A percentile compares a stretch with the other conserved stretches of the same genome.
phyloP scores from a whole-genome alignment of 2,113 vertebrate species.

The Ceratotherium simum region DNA sequence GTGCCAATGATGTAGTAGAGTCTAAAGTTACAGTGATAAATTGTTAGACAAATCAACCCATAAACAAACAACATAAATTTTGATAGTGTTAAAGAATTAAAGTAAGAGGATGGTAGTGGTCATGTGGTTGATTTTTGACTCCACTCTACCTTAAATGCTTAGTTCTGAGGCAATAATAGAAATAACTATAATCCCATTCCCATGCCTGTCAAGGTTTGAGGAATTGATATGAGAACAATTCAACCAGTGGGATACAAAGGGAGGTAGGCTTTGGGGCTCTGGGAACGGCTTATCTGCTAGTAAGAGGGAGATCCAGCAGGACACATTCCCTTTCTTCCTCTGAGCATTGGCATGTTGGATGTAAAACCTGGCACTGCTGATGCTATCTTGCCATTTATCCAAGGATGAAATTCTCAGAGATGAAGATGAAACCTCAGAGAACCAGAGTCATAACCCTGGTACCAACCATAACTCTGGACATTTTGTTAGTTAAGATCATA shows the following conservation, averaged over 20 bases:
- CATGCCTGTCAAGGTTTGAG: background rate
- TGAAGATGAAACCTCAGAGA: background rate
- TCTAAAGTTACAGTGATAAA: background rate
- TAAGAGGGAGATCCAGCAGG: background rate
- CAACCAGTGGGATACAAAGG: background rate
- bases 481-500: background rate
- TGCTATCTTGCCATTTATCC: background rate
- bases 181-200: background rate
- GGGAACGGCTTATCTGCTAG: background rate
- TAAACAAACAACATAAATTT: background rate
- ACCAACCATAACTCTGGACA: background rate
- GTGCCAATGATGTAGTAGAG: background rate
- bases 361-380: background rate
- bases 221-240: background rate
- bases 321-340: background rate
- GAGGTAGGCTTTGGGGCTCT: background rate
- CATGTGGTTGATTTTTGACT: background rate
- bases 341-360: background rate
- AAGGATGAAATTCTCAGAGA: background rate
- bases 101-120: background rate
- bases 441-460: background rate
- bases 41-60: background rate
- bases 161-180: background rate
- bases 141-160: background rate
- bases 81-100: background rate